A percentile compares a stretch with the other conserved stretches of the same genome.
Conservation (phyloP, 2,113 vertebrate species). For the Ceyx margarethae region DNA sequence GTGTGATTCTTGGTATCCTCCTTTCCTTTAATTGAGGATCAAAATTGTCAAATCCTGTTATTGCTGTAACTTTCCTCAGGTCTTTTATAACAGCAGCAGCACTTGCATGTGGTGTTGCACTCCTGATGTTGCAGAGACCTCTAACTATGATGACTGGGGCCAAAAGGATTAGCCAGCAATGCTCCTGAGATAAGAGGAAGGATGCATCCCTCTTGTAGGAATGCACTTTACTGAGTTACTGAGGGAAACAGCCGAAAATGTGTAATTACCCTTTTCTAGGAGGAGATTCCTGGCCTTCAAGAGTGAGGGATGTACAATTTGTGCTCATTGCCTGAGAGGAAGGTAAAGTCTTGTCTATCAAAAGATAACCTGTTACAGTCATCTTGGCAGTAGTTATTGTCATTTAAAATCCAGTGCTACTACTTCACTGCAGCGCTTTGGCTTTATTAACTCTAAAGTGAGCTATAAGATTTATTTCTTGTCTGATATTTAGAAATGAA, state of each 20-base stretch:
- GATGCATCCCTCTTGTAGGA: not conserved
- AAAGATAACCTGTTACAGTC: not conserved
- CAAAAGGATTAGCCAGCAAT: not conserved
- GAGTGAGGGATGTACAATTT: not conserved
- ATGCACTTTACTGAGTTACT: not conserved
- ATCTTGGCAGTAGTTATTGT: not conserved
- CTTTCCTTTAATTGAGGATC: not conserved
- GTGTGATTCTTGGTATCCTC: not conserved
- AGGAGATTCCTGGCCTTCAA: not conserved
- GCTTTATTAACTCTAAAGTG: not conserved
- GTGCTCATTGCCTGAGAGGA: not conserved
- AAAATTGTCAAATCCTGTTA: not conserved
- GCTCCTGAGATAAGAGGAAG: not conserved
- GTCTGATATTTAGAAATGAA: not conserved
- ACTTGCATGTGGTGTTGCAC: not conserved
- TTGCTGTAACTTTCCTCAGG: not conserved
- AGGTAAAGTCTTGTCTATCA: not conserved
- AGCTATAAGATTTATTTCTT: not conserved
- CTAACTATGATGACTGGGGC: not conserved
- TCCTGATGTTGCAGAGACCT: not conserved
- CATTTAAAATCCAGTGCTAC: not conserved
- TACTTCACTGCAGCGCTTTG: not conserved
- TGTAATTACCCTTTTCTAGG: not conserved
- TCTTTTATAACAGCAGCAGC: not conserved
- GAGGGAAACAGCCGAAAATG: not conserved